Base-by-base conservation (phyloP, 2,888 invertebrate genomes). In the Drosophila gaucha region DNA sequence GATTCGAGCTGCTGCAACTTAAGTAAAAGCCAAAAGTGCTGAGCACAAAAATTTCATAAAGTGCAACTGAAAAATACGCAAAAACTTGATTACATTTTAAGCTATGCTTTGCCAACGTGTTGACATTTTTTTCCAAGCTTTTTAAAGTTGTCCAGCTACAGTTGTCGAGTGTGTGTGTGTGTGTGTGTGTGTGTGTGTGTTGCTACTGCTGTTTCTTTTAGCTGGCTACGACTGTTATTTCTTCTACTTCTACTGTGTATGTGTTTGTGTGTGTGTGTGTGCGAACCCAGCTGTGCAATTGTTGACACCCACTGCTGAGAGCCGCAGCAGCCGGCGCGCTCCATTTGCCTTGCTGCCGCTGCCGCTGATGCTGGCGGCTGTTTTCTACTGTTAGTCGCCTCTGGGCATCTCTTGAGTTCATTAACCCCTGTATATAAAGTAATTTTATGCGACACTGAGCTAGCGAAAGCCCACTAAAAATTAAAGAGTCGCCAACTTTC, bases 231-330 rank as follows among this genome's bases (percentile, higher is more conserved):
- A 58, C 67, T 71, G 52, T 64, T 67, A 74, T 78, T 78, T 60
- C 72, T 72, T 75, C 63, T 70, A 59, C 72, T 72, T 72, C 33
- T 39, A 24, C 47, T 16, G 18, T 46, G 36, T 36, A 30, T 31
- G 24, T 50, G 28, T 36, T 22, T 49, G 41, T 55, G 35, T 56
- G 57, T 60, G 31, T 60, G 62, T 63, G 67, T 64, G 63, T 82
- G 59, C 64, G 60, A 80, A 67, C 51, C 85, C 86, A 82, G 82
- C 80, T 80, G 82, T 82, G 85, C 85, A 70, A 85, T 80, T 80
- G 80, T 85, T 80, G 85, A 80, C 80, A 80, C 85, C 82, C 85
- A 82, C 82, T 67, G 77, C 62, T 63, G 67, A 67, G 79, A 79
- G 72, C 55, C 69, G 47, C 59, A 77, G 74, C 69, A 77, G 84